Percentiles rank a stretch among this genome's conserved stretches.
Evolutionary conservation across 2,113 vertebrate genomes (phyloP).

Genomic region (Glareola pratincola): DNA sequence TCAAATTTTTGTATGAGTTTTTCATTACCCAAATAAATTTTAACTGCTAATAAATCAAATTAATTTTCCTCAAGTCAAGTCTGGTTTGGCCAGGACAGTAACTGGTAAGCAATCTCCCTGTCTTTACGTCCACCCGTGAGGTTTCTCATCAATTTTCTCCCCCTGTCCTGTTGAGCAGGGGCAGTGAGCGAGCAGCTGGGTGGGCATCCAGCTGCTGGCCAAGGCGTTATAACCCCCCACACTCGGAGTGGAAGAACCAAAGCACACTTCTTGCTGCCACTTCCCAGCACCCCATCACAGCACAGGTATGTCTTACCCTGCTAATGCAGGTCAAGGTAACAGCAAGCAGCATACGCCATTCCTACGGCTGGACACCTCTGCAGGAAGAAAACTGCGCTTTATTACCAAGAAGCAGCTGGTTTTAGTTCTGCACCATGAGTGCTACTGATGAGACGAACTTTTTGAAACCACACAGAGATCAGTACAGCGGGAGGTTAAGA

Average conservation of each 20-base stretch:
- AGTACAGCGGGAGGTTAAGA: not conserved
- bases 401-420: not conserved
- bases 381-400: not conserved
- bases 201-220: not conserved
- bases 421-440: not conserved
- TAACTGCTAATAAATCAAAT: not conserved
- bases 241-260: rapidly evolving
- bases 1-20: not conserved
- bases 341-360: not conserved
- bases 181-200: not conserved
- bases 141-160: not conserved
- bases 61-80: not conserved
- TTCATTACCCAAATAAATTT: not conserved
- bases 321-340: not conserved
- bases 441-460: not conserved
- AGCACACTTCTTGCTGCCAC: not conserved
- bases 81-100: not conserved
- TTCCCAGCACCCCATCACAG: not conserved
- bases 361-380: not conserved
- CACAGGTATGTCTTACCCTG: not conserved
- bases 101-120: not conserved
- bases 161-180: not conserved
- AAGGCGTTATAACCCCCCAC: not conserved
- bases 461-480: not conserved
- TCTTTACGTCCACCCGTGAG: not conserved